Evolutionary conservation across 2,113 vertebrate genomes (phyloP).

Genomic region (Ploceus nigricollis): DNA sequence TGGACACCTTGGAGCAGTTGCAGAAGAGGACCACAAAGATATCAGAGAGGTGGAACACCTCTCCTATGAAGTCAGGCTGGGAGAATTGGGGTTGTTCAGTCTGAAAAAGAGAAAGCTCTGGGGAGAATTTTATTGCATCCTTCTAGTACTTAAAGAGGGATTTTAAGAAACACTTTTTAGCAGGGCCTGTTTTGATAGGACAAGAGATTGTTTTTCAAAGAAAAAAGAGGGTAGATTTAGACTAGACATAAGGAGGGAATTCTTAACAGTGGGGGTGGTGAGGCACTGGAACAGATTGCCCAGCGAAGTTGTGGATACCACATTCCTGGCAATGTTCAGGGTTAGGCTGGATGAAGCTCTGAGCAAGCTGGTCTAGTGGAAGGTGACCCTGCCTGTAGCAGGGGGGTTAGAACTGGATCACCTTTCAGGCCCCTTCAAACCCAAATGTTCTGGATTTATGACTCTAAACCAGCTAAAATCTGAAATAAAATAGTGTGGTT

Average conservation of each 20-base stretch:
- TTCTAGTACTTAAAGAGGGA: background rate
- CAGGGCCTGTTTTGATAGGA: background rate
- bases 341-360: background rate
- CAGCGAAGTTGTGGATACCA: background rate
- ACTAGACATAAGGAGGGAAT: background rate
- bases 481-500: background rate
- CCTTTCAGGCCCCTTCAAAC: background rate
- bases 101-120: background rate
- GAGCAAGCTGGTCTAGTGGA: background rate
- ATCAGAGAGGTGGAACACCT: background rate
- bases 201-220: background rate
- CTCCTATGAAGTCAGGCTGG: background rate
- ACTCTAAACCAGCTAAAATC: background rate
- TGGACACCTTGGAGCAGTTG: background rate
- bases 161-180: background rate
- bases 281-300: background rate
- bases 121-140: background rate
- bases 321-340: background rate
- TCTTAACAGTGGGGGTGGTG: background rate
- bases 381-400: background rate
- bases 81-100: background rate
- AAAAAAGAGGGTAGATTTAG: too few species aligned
- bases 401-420: fast-evolving
- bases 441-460: background rate
- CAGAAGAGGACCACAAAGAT: background rate